Evolutionary conservation across 2,113 vertebrate genomes (phyloP), one percentile per base, ranked within the genome.

Genomic region (Mirounga angustirostris): DNA sequence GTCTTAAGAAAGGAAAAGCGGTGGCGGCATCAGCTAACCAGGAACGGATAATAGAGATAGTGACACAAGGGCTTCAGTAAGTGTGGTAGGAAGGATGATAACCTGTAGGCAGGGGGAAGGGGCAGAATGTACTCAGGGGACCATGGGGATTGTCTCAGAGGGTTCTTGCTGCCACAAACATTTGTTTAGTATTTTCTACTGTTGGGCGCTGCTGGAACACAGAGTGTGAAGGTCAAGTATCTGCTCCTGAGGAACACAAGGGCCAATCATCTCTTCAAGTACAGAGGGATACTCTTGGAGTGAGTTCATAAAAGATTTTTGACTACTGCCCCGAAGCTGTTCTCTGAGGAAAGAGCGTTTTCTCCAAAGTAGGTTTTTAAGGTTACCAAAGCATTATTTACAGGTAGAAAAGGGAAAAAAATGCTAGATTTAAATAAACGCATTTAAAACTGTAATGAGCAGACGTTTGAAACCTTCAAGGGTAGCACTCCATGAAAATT

Each of bases 401-500:
- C 95, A 97, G 89, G 89, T 97, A 76, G 71, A 73, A 96, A 82
- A 40, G 36, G 15, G 76, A 97, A 98, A 88, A 83, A 97, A 86
- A 96, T 97, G 56, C 30, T 94, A 91, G 85, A 93, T 69, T 97
- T 91, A 84, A 97, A 89, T 94, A 81, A 84, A 67, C 54, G 36
- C 54, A 91, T 96, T 97, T 95, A 97, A 95, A 97, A 95, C 83
- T 69, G 26, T 97, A 97, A 89, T 93, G 78, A 97, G 86, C 95
- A 98, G 96, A 96, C 78, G 0, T 79, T 96, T 96, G 96, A 97
- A 97, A 96, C 56, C 82, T 97, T 96, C 93, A 95, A 98, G 94
- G 94, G 92, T 97, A 98, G 97, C 96, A 83, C 94, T 91, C 81
- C 91, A 96, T 91, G 94, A 93, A 97, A 97, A 97, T 97, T 81